A percentile compares a stretch with the other conserved stretches of the same genome.
These are phyloP conservation scores for Akabosia matsudoensis DNA, from an alignment of 1,140 invertebrate genomes.

Conservation along the genomic window DNA sequence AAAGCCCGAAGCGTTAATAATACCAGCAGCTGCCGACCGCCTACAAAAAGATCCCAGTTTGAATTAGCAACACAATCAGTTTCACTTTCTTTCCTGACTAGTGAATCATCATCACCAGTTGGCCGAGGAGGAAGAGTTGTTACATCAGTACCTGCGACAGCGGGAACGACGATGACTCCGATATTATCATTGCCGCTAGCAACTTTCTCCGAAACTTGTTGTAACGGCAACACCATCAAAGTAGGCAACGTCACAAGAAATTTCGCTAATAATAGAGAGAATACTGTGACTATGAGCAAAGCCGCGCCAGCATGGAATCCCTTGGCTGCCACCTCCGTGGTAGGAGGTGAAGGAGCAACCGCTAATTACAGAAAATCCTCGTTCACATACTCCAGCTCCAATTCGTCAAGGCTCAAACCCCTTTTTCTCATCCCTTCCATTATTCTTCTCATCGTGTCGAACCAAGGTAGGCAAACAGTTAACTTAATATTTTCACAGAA, in stretches of 20 bases:
- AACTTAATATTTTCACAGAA: too few species aligned
- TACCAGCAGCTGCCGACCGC: not conserved
- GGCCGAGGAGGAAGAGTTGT: not conserved
- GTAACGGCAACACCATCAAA: too few species aligned
- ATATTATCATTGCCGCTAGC: conserved; percentile 1
- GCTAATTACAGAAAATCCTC: not conserved
- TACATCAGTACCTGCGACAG: not conserved
- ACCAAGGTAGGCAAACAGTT: conserved; percentile 43
- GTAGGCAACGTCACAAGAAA: not conserved
- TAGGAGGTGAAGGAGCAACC: not conserved
- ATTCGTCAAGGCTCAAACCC: conserved; percentile 7
- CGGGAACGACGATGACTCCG: not conserved
- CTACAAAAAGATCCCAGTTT: not conserved
- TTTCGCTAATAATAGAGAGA: not conserved
- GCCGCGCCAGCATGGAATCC: too few species aligned
- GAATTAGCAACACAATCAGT: not conserved
- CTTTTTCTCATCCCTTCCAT: conserved; percentile 39
- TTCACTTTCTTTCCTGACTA: not conserved
- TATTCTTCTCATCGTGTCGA: conserved; percentile 40
- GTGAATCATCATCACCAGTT: not conserved
- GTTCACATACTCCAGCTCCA: too few species aligned
- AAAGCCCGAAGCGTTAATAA: not conserved
- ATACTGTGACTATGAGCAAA: not conserved
- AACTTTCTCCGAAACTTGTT: not conserved
- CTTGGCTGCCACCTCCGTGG: too few species aligned